phyloP scores from a whole-genome alignment of 2,797 vertebrate genomes.

The Xiphorhynchus erythropygius region DNA sequence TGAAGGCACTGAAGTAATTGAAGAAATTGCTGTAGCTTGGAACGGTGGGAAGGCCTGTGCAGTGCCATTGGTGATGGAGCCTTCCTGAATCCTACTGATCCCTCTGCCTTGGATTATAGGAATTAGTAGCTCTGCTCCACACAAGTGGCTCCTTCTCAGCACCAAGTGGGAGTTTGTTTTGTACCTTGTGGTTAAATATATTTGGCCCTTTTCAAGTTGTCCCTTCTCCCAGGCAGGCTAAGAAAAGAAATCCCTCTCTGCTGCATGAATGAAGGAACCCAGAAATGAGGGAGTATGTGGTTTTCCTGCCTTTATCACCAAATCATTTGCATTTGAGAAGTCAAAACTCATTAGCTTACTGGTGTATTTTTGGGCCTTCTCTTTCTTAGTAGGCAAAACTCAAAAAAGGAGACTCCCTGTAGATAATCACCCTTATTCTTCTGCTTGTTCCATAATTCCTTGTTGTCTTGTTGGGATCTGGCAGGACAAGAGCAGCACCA shows the following conservation, averaged over 20 bases:
- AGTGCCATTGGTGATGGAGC: slow-evolving; percentile 17
- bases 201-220: slow-evolving; percentile 23
- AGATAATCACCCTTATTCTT: neutral
- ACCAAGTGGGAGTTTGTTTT: slow-evolving; percentile 37
- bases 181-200: neutral
- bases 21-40: slow-evolving; percentile 25
- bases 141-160: slow-evolving; percentile 46
- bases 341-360: neutral
- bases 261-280: neutral
- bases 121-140: slow-evolving; percentile 29
- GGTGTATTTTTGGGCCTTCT: neutral
- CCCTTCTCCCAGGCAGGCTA: neutral
- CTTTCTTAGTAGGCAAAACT: neutral
- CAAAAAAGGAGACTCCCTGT: neutral
- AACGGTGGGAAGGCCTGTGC: slow-evolving; percentile 38
- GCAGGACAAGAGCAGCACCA: neutral
- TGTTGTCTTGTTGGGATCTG: neutral
- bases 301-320: neutral
- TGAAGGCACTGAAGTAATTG: slow-evolving; percentile 56
- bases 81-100: slow-evolving; percentile 18
- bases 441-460: rapidly evolving
- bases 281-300: neutral
- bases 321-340: neutral
- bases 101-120: slow-evolving; percentile 40
- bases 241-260: neutral